Evolutionary conservation across 1,140 invertebrate genomes (phyloP).

Genomic region (Caenorhabditis inopinata): DNA sequence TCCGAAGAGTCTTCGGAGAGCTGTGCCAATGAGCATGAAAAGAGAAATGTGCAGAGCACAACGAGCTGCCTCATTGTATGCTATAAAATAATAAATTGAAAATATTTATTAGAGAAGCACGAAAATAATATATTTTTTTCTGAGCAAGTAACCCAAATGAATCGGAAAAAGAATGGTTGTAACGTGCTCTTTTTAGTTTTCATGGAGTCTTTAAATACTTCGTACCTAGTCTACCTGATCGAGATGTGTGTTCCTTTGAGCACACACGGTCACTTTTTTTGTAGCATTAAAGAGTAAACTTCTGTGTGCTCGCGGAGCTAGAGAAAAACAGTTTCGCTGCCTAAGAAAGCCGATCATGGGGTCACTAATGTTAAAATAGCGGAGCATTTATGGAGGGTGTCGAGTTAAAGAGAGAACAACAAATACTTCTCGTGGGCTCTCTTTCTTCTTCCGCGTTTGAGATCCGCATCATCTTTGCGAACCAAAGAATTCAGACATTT

Average conservation of each 20-base stretch:
- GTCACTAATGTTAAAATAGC: neutral
- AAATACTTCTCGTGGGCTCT: neutral
- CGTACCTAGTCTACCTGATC: neutral
- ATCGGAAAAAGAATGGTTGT: neutral
- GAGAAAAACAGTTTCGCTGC: neutral
- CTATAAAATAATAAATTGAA: neutral
- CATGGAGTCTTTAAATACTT: slow-evolving; percentile 10
- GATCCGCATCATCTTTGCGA: neutral
- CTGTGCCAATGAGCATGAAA: neutral
- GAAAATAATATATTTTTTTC: too few relatives aligned
- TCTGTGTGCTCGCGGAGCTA: neutral
- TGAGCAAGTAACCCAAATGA: too few relatives aligned
- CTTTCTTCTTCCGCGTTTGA: slow-evolving; percentile 12
- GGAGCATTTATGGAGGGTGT: neutral
- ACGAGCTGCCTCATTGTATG: neutral
- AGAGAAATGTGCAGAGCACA: neutral
- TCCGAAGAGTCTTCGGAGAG: neutral
- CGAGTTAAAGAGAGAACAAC: neutral
- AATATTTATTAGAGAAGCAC: too few relatives aligned
- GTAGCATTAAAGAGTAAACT: neutral
- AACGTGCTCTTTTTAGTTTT: neutral
- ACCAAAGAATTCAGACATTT: neutral
- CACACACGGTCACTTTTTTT: slow-evolving; percentile 27
- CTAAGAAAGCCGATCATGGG: slow-evolving; percentile 29
- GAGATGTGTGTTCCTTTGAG: slow-evolving; percentile 15